Percentiles rank a stretch among this genome's conserved stretches.
Conservation (phyloP, 2,113 vertebrate genomes). For the Boulengeromyrus knoepffleri region DNA sequence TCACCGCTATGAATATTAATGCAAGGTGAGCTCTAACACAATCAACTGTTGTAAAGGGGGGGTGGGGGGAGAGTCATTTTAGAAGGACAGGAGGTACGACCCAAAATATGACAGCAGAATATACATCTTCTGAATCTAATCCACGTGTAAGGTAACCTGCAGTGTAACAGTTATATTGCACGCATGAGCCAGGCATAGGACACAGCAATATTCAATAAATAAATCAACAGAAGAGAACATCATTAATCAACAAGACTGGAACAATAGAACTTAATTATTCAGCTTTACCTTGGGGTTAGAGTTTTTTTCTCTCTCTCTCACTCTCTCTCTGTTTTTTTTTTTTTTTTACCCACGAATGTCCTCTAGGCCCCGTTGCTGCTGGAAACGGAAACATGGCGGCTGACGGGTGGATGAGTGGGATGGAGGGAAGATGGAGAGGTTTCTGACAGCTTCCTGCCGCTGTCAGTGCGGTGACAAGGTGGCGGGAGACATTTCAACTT, state of each 20-base stretch:
- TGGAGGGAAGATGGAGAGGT: conserved; percentile 78
- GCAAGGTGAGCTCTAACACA: conserved; percentile 31
- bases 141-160: conserved; percentile 44
- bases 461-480: conserved; percentile 86
- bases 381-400: conserved; percentile 83
- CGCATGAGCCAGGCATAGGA: conserved; percentile 38
- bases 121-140: conserved; percentile 17
- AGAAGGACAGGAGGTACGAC: background rate
- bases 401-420: conserved; percentile 85
- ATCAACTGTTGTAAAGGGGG: background rate
- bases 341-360: conserved; percentile 82
- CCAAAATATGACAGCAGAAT: conserved; percentile 16
- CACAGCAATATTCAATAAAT: conserved; percentile 39
- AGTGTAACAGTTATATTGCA: conserved; percentile 40
- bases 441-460: conserved; percentile 83
- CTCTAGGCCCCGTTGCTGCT: conserved; percentile 76
- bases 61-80: background rate
- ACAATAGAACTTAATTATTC: conserved; percentile 46
- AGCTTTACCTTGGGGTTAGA: conserved; percentile 78
- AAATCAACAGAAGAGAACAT: conserved; percentile 30
- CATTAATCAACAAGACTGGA: conserved; percentile 26
- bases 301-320: conserved; percentile 40
- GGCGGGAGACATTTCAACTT: conserved; percentile 98
- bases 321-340: background rate
- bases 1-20: conserved; percentile 70